phyloP scores from a whole-genome alignment of 2,113 vertebrate species.

The Antechinus stuartii region DNA sequence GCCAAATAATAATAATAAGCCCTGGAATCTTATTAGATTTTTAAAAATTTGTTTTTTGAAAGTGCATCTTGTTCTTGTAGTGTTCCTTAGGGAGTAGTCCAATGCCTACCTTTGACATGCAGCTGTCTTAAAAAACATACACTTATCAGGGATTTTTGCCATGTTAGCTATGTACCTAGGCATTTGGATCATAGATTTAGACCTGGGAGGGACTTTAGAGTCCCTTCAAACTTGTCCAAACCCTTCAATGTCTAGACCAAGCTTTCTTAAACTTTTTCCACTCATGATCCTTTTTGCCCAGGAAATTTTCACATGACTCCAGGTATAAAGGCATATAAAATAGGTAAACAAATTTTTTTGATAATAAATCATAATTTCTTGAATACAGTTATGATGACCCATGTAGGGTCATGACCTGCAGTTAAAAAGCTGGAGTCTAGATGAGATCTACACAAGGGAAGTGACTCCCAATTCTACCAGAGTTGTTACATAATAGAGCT shows the following conservation, averaged over 20 bases:
- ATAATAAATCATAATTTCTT: no score
- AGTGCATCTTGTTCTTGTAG: background rate
- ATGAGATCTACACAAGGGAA: background rate
- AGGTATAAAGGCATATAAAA: no score
- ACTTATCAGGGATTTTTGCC: conserved; percentile 11
- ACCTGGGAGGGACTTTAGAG: background rate
- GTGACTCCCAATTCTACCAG: background rate
- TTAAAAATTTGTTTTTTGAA: background rate
- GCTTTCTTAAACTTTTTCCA: no score
- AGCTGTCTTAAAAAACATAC: background rate
- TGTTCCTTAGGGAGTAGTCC: background rate
- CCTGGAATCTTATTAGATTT: background rate
- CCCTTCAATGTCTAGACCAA: background rate
- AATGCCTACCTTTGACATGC: background rate
- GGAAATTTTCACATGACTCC: no score
- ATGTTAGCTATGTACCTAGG: conserved; percentile 35
- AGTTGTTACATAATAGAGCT: background rate
- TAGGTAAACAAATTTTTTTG: no score
- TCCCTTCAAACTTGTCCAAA: background rate
- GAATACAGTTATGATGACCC: no score
- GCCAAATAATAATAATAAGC: background rate
- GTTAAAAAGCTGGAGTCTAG: background rate
- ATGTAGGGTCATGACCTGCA: no score
- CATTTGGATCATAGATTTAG: background rate
- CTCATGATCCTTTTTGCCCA: no score